Base-by-base conservation (phyloP, 2,888 invertebrate genomes). In the Ditylenchus weischeri region DNA sequence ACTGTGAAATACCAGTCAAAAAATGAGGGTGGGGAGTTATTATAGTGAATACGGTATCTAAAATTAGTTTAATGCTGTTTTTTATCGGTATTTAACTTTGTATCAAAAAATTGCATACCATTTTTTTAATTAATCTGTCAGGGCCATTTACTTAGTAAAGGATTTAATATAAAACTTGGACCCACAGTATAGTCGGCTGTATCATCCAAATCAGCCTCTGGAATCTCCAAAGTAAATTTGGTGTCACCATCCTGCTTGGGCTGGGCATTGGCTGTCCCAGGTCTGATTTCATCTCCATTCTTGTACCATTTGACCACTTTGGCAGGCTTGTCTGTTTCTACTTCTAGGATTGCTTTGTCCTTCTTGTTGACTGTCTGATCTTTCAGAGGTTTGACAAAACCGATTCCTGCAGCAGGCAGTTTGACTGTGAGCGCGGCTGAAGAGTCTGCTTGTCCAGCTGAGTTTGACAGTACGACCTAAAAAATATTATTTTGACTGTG, bases 261-360 rank as follows among this genome's bases (percentile, higher is more conserved):
- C 21, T 66, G 59, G 57, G 18, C 73, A 67, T 65, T 74, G 72
- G 18, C 80, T 73, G 19, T 70, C 48, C 69, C 60, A 6, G 71
- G 64, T 57, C 65, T 65, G 58, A 83, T 59, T 54, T 78, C 79
- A 57, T 79, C 71, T 1, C 80, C 83, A 71, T 83, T 76, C 62
- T 83, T 83, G 69, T 81, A 76, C 94, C 94, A 95, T 80, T 88
- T 90, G 23, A 94, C 88, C 69, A 88, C 88, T 70, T 89, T 88
- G 0, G 92, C 92, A 78, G 90, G 90, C 0, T 91, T 90, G 83
- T 90, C 89, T 0, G 75, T 73, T 69, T 77, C 70, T 18, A 69
- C 64, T 64, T 80, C 78, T 15, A 80, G 69, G 29, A 74, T 70
- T 38, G 79, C 65, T n/a, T 90, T 74, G 59, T 50, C 36, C 15